Evolutionary conservation across 2,113 vertebrate genomes (phyloP), one percentile per base, ranked within the genome.

Genomic region (Anthoscopus minutus): DNA sequence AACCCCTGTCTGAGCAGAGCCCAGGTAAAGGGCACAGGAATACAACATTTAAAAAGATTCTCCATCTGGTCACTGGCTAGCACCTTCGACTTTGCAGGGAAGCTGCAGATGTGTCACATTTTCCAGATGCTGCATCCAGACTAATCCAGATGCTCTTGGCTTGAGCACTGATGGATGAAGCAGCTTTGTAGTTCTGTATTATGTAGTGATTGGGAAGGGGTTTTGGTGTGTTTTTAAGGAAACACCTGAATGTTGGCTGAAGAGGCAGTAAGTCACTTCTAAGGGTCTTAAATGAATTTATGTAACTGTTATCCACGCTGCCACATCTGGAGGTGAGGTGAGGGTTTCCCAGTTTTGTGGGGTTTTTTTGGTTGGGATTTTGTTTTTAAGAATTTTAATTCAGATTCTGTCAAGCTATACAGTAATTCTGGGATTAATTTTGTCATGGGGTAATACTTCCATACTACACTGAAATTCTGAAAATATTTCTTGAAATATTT

Each of bases 181-280:
- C 23, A 73, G 53, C n/a, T 77, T 53, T 84, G 57, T 4, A 67
- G 40, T 25, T 90, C 48, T 54, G 12, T 20, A 25, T 12, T 27
- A 28, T 12, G 40, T 7, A 56, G 28, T 21, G 21, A 51, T 69
- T 37, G 28, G 11, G 33, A 20, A 1, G 0, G 2, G 6, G 58
- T 27, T 66, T 27, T 38, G 9, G 16, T 35, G n/a, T 70, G 21
- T 21, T 89, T 71, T 67, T 56, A 60, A 67, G 58, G 44, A 38
- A 35, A 81, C 33, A 62, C 4, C 25, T 40, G 21, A 35, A 18
- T 25, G 24, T 8, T 94, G 45, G 81, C 71, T 88, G 48, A 88
- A 45, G 21, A 76, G 37, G 54, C 16, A 57, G 22, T 10, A 48
- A 47, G 16, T 73, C 5, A 50, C 8, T 76, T 70, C 57, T 15